Conservation (phyloP, 2,113 vertebrate species). For the Saguinus midas region DNA sequence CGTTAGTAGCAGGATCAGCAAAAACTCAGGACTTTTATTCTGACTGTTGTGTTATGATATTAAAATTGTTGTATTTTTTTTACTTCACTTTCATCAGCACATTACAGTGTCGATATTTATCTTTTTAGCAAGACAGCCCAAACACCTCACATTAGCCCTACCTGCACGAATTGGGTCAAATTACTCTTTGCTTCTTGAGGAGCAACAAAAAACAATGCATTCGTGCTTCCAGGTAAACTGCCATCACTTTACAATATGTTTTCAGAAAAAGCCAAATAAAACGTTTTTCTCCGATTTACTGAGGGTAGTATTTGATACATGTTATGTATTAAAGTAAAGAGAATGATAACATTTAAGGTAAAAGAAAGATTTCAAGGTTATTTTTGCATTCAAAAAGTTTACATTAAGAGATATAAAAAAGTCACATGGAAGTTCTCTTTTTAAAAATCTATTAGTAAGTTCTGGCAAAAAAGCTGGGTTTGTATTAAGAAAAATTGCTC, state of each 20-base stretch:
- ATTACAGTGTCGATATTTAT: not conserved
- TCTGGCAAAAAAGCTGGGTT: slow-evolving; percentile 82
- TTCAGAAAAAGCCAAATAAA: not conserved
- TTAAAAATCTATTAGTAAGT: slow-evolving; percentile 67
- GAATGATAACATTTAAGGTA: slow-evolving; percentile 48
- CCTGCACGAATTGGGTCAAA: not conserved
- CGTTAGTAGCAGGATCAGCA: not conserved
- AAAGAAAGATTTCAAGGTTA: slow-evolving; percentile 45
- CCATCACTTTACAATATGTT: not conserved
- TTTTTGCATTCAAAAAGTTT: slow-evolving; percentile 63
- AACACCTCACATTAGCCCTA: not conserved
- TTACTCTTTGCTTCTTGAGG: not conserved
- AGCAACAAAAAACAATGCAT: not conserved
- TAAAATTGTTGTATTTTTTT: not conserved
- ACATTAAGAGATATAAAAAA: slow-evolving; percentile 63
- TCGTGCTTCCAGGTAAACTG: not conserved
- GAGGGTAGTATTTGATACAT: not conserved
- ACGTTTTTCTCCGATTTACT: slow-evolving; percentile 23
- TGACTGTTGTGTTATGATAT: not conserved
- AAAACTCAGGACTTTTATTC: not conserved
- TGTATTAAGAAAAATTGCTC: slow-evolving; percentile 87
- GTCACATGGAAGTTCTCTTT: slow-evolving; percentile 40
- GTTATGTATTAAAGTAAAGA: slow-evolving; percentile 38
- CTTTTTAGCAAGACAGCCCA: not conserved
- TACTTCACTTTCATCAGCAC: not conserved